Conservation (phyloP, 2,797 vertebrate species). For the Galago senegalensis region DNA sequence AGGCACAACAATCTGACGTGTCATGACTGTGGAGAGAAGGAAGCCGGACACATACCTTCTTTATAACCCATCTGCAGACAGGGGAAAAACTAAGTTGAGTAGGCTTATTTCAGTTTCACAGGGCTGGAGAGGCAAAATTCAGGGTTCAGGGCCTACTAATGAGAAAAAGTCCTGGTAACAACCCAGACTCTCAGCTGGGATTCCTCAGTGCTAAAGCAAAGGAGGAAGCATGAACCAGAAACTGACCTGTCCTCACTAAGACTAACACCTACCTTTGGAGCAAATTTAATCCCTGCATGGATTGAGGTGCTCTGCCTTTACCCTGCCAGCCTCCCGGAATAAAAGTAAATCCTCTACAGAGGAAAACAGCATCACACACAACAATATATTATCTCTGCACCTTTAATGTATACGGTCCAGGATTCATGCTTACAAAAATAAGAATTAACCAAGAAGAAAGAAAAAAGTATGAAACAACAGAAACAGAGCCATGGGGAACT, state of each 20-base stretch:
- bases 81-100: not conserved
- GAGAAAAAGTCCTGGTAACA: not conserved
- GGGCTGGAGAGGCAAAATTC: not conserved
- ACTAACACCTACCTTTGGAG: not conserved
- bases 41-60: not conserved
- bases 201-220: not conserved
- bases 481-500: not conserved
- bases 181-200: not conserved
- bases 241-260: not conserved
- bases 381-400: not conserved
- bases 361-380: not conserved
- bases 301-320: not conserved
- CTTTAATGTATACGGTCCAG: not conserved
- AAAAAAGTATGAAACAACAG: not conserved
- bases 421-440: constrained; percentile 39
- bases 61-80: not conserved
- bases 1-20: not conserved
- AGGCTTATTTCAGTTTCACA: not conserved
- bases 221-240: not conserved
- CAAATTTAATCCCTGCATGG: not conserved
- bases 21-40: not conserved
- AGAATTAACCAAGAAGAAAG: constrained; percentile 43
- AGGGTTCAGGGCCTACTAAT: not conserved
- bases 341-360: not conserved
- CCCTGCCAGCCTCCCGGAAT: not conserved